A percentile compares a stretch with the other conserved stretches of the same genome.
Evolutionary conservation across 2,797 vertebrate genomes (phyloP).

Genomic region (Lacerta bilineata): DNA sequence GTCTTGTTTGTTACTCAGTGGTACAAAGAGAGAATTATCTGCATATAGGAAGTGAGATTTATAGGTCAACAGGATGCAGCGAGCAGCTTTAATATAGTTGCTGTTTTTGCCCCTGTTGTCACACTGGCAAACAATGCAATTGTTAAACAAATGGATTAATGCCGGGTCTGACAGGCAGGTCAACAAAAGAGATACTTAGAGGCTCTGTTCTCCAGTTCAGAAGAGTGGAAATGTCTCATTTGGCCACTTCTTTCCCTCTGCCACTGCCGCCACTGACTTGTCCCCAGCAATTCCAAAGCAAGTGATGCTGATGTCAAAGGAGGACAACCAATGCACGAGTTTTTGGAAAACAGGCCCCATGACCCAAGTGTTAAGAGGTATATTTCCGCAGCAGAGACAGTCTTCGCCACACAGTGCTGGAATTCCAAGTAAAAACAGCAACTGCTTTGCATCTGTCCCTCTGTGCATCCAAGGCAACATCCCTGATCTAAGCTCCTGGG

Average conservation of each 20-base stretch:
- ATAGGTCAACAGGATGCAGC: slow-evolving; percentile 57
- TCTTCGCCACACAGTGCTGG: no score
- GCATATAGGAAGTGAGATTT: slow-evolving; percentile 55
- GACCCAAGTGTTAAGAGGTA: not conserved
- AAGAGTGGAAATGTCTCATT: slow-evolving; percentile 63
- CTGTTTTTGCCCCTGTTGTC: slow-evolving; percentile 56
- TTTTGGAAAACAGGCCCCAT: slow-evolving; percentile 3
- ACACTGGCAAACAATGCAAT: slow-evolving; percentile 72
- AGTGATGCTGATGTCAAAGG: not conserved
- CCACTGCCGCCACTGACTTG: not conserved
- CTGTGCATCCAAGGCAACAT: not conserved
- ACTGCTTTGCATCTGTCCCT: not conserved
- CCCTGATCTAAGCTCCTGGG: not conserved
- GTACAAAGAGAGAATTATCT: not conserved
- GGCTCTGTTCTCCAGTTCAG: slow-evolving; percentile 61
- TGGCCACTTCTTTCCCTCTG: slow-evolving; percentile 64
- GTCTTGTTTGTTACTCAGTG: not conserved
- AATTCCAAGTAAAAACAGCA: not conserved
- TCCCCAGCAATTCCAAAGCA: slow-evolving; percentile 48
- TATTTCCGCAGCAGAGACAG: not conserved
- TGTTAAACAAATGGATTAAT: slow-evolving; percentile 77
- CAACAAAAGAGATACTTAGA: slow-evolving; percentile 77
- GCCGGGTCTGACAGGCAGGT: slow-evolving; percentile 70
- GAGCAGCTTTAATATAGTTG: slow-evolving; percentile 58
- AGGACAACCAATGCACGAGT: not conserved